These are phyloP conservation scores for Triops longicaudatus DNA, from an alignment of 1,140 invertebrate genomes.

Conservation along the genomic window DNA sequence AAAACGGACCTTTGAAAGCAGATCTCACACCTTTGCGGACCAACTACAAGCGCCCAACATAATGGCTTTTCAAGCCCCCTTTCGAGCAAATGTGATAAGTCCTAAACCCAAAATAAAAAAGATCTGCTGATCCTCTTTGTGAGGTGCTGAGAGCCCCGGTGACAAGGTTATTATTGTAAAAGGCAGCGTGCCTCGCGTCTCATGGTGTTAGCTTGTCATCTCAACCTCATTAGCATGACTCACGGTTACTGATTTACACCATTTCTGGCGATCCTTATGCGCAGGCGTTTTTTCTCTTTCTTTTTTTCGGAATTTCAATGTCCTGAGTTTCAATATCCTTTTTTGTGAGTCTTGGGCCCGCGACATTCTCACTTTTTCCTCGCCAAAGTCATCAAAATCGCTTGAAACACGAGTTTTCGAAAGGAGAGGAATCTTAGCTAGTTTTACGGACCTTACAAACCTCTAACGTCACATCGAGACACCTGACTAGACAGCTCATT, in stretches of 20 bases:
- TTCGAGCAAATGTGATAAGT: neutral
- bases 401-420: no score
- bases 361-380: no score
- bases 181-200: constrained; percentile 4
- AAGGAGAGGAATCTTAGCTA: no score
- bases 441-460: no score
- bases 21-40: neutral
- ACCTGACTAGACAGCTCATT: no score
- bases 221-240: constrained; percentile 12
- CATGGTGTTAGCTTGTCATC: neutral
- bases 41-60: neutral
- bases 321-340: neutral
- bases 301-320: neutral
- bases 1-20: neutral
- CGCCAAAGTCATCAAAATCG: no score
- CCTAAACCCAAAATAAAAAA: neutral
- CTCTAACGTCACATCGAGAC: no score
- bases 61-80: neutral
- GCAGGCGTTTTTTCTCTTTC: neutral
- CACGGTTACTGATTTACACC: neutral
- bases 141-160: constrained; percentile 8
- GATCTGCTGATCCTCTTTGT: neutral
- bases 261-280: neutral
- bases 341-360: no score
- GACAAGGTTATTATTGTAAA: constrained; percentile 10